phyloP scores from a whole-genome alignment of 1,140 invertebrate species.

The Eubasilissa regina region DNA sequence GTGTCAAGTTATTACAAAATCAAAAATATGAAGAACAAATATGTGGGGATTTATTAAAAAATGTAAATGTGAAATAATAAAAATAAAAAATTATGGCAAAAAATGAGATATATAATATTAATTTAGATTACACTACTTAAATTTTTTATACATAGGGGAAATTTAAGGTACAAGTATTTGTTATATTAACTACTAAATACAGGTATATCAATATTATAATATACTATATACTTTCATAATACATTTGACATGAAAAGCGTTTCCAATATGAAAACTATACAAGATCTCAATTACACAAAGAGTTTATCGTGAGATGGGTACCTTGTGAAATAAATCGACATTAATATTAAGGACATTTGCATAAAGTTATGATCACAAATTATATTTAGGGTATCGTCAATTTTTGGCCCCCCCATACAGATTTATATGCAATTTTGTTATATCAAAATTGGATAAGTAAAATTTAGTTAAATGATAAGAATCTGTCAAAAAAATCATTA shows the following conservation, averaged over 20 bases:
- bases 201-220: constrained; percentile 19
- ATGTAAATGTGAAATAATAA: background rate
- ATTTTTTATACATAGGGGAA: constrained; percentile 13
- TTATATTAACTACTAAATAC: constrained; percentile 39
- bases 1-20: background rate
- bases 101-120: constrained; percentile 24
- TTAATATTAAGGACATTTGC: constrained; percentile 18
- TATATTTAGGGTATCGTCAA: background rate
- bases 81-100: constrained; percentile 1
- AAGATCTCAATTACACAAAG: constrained; percentile 50
- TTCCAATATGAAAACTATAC: constrained; percentile 61
- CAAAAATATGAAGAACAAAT: background rate
- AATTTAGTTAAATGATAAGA: background rate
- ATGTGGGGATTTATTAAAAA: constrained; percentile 5
- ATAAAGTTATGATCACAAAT: constrained; percentile 12
- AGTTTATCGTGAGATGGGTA: constrained; percentile 32
- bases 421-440: constrained; percentile 9
- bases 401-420: background rate
- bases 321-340: constrained; percentile 15
- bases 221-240: constrained; percentile 43
- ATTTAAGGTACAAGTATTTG: constrained; percentile 51
- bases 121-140: constrained; percentile 2
- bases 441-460: background rate
- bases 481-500: constrained; percentile 2
- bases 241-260: constrained; percentile 53